Evolutionary conservation across 2,888 invertebrate genomes (phyloP), one percentile per base, ranked within the genome.

Genomic region (Diaprepes abbreviatus): DNA sequence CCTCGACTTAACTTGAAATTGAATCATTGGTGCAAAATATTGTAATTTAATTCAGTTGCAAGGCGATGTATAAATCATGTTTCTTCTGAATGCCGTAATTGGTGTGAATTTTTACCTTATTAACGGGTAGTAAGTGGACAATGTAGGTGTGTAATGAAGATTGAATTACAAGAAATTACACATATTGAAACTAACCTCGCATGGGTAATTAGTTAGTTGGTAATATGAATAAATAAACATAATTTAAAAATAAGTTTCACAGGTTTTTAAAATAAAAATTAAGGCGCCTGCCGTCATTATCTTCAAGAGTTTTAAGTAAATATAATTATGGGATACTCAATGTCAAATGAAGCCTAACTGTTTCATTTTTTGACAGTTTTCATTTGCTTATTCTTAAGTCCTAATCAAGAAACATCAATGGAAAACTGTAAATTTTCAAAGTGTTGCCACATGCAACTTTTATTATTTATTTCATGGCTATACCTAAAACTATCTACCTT

Each of bases 11-110:
- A 50, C 36, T 50, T 17, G 36, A 66, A 70, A 70, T 66, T 70
- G 66, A 70, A 66, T 70, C 63, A 70, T 70, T 43, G 14, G 58
- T 14, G 40, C 43, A 62, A 66, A 62, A 63, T 58, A 58, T 48
- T 63, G 64, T 57, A 69, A 70, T 66, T 70, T 63, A 62, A 66
- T 66, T 40, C 62, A 59, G 50, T 65, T 66, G 55, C 55, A 62
- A 60, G 57, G 60, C 48, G 21, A 66, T 36, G 36, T 45, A 66
- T 72, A 64, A 72, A 69, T 69, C 71, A 65, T 72, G 21, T 40
- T 6, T 38, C 14, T 54, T 64, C 45, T 24, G 45, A 31, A 60
- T 54, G 16, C 57, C 55, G 45, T 71, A 50, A 66, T 66, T 50
- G 62, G 21, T 24, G 45, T 19, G 50, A 36, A 66, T 66, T 66